These are phyloP conservation scores for Cirrhinus mrigala DNA, from an alignment of 2,797 vertebrate species.

Conservation along the genomic window DNA sequence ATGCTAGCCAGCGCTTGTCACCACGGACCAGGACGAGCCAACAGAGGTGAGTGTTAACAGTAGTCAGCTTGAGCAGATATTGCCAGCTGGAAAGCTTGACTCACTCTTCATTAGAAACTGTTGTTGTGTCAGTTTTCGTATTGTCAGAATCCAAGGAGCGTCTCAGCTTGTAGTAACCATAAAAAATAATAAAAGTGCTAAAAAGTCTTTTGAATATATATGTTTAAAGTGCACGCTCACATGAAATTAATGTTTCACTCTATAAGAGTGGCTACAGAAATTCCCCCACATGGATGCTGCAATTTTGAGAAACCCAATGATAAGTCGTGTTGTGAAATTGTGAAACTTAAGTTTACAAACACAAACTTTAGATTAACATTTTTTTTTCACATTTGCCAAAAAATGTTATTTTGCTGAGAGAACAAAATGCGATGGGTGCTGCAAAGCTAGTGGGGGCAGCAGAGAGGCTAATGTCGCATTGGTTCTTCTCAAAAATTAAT, in stretches of 20 bases:
- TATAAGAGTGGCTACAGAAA: neutral
- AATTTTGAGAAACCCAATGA: slow-evolving; percentile 4
- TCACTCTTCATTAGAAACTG: slow-evolving; percentile 47
- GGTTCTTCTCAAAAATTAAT: neutral
- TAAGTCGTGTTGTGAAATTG: neutral
- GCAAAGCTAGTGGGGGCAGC: neutral
- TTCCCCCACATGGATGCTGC: neutral
- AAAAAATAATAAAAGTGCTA: neutral
- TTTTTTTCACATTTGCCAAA: neutral
- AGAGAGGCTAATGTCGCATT: neutral
- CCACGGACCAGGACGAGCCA: slow-evolving; percentile 74
- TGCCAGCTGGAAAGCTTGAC: slow-evolving; percentile 46
- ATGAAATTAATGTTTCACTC: neutral
- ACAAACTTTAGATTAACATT: neutral
- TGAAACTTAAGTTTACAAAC: neutral
- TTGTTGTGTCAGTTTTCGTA: neutral
- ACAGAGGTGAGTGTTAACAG: slow-evolving; percentile 61
- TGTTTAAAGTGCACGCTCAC: neutral
- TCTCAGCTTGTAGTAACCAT: neutral
- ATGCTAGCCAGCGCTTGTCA: slow-evolving; percentile 80
- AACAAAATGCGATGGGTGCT: neutral
- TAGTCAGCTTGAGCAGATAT: slow-evolving; percentile 45
- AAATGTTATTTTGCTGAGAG: neutral
- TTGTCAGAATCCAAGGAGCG: neutral
- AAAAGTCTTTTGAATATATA: neutral